Evolutionary conservation across 2,797 vertebrate species (phyloP).

Genomic region (Rhadinocentrus ornatus): DNA sequence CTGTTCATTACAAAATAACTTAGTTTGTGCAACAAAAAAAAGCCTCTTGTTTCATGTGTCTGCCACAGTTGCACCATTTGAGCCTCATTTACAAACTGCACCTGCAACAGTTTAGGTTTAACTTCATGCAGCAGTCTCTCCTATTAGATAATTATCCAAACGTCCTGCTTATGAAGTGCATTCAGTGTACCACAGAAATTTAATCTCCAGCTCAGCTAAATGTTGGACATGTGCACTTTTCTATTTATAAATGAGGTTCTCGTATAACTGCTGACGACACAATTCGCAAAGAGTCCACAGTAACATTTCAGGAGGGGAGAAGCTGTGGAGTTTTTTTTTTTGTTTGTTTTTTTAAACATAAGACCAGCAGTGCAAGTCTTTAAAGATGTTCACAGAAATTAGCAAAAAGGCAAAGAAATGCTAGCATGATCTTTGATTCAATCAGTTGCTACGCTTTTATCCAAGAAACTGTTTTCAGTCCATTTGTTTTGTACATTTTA

Average conservation of each 20-base stretch:
- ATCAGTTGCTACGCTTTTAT: neutral
- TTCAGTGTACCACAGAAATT: neutral
- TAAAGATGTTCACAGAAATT: slow-evolving; percentile 40
- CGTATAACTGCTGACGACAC: slow-evolving; percentile 28
- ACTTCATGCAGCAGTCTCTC: neutral
- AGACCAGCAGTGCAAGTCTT: slow-evolving; percentile 65
- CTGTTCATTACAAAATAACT: slow-evolving; percentile 48
- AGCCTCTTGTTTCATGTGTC: neutral
- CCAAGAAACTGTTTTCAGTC: neutral
- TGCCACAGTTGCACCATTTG: neutral
- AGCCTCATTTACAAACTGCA: slow-evolving; percentile 24
- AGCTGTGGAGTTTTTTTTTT: slow-evolving; percentile 37
- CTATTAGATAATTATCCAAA: slow-evolving; percentile 36
- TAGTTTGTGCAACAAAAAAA: slow-evolving; percentile 30
- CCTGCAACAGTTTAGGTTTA: neutral
- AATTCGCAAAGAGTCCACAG: slow-evolving; percentile 22
- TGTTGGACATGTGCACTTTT: slow-evolving; percentile 10
- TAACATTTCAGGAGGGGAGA: slow-evolving; percentile 52
- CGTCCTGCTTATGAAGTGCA: slow-evolving; percentile 2
- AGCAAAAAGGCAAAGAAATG: slow-evolving; percentile 3
- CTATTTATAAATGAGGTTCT: slow-evolving; percentile 40
- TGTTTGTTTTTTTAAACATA: slow-evolving; percentile 33
- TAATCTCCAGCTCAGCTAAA: slow-evolving; percentile 7
- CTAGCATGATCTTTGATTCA: neutral
- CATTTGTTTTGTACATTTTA: neutral